These are phyloP conservation scores for Ectropis grisescens DNA, from an alignment of 1,140 invertebrate genomes.

Conservation along the genomic window DNA sequence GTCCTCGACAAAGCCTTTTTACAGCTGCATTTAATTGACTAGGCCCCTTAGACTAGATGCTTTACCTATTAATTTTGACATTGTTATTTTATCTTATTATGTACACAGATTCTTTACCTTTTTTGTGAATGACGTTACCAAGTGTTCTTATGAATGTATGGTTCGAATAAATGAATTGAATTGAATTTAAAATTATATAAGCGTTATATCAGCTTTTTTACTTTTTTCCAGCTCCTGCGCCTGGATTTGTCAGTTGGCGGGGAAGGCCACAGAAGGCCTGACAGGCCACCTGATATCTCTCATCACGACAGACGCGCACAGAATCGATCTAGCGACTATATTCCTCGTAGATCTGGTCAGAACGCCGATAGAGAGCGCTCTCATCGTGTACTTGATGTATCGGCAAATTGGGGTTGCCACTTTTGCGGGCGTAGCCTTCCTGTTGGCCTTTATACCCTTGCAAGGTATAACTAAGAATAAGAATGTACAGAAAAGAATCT, in stretches of 20 bases:
- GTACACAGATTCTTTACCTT: no score
- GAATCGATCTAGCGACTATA: slow-evolving; percentile 77
- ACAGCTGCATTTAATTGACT: no score
- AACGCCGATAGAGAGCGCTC: slow-evolving; percentile 82
- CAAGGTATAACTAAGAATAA: no score
- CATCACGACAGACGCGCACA: slow-evolving; percentile 85
- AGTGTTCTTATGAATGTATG: no score
- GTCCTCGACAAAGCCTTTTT: no score
- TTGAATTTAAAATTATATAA: no score
- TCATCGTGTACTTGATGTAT: slow-evolving; percentile 86
- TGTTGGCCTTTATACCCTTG: slow-evolving; percentile 87
- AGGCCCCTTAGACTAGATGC: slow-evolving; percentile 78
- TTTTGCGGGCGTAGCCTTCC: slow-evolving; percentile 81
- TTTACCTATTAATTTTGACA: no score
- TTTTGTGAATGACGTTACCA: no score
- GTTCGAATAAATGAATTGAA: no score
- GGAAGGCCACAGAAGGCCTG: slow-evolving; percentile 83
- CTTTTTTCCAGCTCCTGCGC: slow-evolving; percentile 33
- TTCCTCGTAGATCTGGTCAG: slow-evolving; percentile 80
- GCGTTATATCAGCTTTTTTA: no score
- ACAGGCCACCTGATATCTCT: slow-evolving; percentile 90
- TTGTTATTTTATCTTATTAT: no score
- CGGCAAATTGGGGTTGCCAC: slow-evolving; percentile 78
- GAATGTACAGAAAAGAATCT: no score
- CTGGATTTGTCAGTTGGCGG: slow-evolving; percentile 46